Conservation (phyloP, 2,888 invertebrate genomes). For the Heliconius aoede region DNA sequence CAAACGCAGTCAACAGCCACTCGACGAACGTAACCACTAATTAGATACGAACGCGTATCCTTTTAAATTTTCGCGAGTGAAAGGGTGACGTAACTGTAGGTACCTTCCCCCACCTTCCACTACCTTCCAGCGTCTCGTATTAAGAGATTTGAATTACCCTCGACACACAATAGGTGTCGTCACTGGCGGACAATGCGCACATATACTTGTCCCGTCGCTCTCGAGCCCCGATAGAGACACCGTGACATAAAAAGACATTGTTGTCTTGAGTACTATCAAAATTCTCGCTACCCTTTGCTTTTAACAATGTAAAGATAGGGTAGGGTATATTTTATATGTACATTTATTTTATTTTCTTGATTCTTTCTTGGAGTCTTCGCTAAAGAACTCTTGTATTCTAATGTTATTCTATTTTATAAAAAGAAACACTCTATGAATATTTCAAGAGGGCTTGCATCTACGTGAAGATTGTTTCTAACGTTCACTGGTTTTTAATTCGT, state of each 20-base stretch:
- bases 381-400: not conserved
- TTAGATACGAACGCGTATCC: slow-evolving; percentile 24
- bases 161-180: slow-evolving; percentile 64
- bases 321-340: slow-evolving; percentile 27
- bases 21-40: slow-evolving; percentile 28
- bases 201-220: slow-evolving; percentile 36
- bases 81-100: slow-evolving; percentile 27
- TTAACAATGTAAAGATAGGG: slow-evolving; percentile 43
- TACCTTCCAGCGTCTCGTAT: slow-evolving; percentile 44
- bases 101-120: not conserved
- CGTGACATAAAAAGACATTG: slow-evolving; percentile 63
- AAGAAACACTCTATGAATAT: not conserved
- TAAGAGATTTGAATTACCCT: slow-evolving; percentile 51
- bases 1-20: slow-evolving; percentile 20
- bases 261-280: slow-evolving; percentile 54
- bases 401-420: slow-evolving; percentile 15
- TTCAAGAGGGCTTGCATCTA: not conserved
- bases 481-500: not conserved
- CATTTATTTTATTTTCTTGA: slow-evolving; percentile 10
- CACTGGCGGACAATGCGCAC: slow-evolving; percentile 54
- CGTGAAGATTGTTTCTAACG: not conserved
- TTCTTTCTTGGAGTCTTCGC: not conserved
- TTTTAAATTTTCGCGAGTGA: slow-evolving; percentile 30
- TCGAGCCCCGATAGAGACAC: slow-evolving; percentile 53
- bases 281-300: slow-evolving; percentile 40